Percentiles rank a stretch among this genome's conserved stretches.
These are phyloP conservation scores for Gymnoscopelus braueri DNA, from an alignment of 2,797 vertebrate genomes.

Conservation along the genomic window DNA sequence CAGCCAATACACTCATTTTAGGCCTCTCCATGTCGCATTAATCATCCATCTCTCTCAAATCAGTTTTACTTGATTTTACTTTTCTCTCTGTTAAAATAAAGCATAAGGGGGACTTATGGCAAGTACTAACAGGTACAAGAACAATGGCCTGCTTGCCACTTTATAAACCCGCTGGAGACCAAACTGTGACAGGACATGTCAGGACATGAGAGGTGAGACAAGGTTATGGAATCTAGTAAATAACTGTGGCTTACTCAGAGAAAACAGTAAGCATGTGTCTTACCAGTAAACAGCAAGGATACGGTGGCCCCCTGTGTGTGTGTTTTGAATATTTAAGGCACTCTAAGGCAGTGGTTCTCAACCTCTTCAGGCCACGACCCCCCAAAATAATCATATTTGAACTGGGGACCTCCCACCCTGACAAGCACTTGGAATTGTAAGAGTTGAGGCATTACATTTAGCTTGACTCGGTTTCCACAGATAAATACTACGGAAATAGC, in stretches of 20 bases:
- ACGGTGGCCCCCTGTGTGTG: not conserved
- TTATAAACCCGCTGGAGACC: constrained; percentile 23
- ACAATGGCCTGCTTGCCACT: constrained; percentile 30
- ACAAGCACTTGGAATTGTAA: too few species aligned
- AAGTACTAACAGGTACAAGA: constrained; percentile 49
- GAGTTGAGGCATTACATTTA: too few species aligned
- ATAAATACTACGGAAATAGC: too few species aligned
- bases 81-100: not conserved
- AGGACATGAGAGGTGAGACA: constrained; percentile 28
- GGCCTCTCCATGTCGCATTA: not conserved
- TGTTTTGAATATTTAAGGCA: not conserved
- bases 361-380: too few species aligned
- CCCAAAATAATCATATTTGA: too few species aligned
- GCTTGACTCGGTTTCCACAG: too few species aligned
- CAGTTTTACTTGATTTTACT: constrained; percentile 3
- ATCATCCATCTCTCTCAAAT: constrained; percentile 9
- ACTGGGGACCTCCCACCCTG: too few species aligned
- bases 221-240: constrained; percentile 17
- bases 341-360: too few species aligned
- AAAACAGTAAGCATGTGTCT: constrained; percentile 27
- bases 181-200: constrained; percentile 50
- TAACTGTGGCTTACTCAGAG: constrained; percentile 10
- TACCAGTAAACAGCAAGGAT: not conserved
- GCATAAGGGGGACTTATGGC: constrained; percentile 27
- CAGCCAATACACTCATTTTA: not conserved